phyloP scores from a whole-genome alignment of 2,888 invertebrate species.

The Dascillus cervinus region DNA sequence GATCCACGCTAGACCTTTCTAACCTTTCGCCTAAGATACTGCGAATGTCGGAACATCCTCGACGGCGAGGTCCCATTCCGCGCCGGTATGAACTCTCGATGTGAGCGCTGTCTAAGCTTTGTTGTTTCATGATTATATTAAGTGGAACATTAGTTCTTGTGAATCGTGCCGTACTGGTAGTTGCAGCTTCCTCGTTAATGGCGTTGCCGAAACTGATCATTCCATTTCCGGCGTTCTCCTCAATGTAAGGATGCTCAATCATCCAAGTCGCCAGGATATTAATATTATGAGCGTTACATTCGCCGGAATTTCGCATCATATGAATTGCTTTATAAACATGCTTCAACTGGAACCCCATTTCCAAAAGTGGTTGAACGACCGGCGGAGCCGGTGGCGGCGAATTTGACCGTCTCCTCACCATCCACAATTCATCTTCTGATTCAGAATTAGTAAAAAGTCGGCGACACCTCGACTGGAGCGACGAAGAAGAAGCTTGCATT shows the following conservation, averaged over 20 bases:
- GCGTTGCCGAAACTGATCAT: no score
- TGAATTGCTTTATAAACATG: conserved; percentile 51
- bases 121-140: no score
- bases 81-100: conserved; percentile 12
- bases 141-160: no score
- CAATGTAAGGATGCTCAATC: conserved; percentile 52
- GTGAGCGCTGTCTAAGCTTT: not conserved
- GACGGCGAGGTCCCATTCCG: conserved; percentile 21
- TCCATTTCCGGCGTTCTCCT: no score
- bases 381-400: conserved; percentile 43
- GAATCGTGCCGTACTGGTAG: conserved; percentile 3
- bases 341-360: conserved; percentile 54
- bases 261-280: conserved; percentile 57
- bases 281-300: conserved; percentile 43
- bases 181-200: conserved; percentile 5
- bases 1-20: conserved; percentile 24
- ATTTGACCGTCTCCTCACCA: conserved; percentile 20
- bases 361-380: conserved; percentile 48
- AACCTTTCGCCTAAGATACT: conserved; percentile 31
- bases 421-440: conserved; percentile 27
- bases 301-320: conserved; percentile 43
- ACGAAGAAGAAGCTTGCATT: conserved; percentile 13
- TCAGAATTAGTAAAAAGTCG: conserved; percentile 22
- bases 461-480: conserved; percentile 1
- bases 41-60: conserved; percentile 32